A percentile compares a stretch with the other conserved stretches of the same genome.
Conservation (phyloP, 92 coral and sea anemone species). For the Palythoa caribaeorum region DNA sequence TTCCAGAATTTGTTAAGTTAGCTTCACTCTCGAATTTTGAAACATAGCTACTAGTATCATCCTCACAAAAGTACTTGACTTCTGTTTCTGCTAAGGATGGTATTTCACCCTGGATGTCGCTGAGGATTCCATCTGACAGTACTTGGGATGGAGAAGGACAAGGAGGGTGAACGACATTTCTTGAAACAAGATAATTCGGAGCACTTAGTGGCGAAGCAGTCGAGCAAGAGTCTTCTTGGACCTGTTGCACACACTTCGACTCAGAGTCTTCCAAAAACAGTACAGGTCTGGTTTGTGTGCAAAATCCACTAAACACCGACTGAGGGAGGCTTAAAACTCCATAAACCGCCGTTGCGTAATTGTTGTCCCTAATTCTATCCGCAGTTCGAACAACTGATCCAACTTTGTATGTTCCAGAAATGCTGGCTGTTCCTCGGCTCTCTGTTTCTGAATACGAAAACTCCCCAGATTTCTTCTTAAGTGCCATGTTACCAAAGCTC, state of each 20-base stretch:
- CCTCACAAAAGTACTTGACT: constrained; percentile 80
- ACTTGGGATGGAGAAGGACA: constrained; percentile 88
- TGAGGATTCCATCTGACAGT: constrained; percentile 72
- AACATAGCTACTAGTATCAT: constrained; percentile 54
- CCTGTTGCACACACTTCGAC: constrained; percentile 76
- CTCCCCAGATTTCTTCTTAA: constrained; percentile 27
- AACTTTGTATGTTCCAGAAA: constrained; percentile 73
- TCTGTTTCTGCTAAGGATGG: constrained; percentile 75
- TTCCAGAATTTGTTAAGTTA: not conserved
- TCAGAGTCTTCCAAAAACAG: constrained; percentile 77
- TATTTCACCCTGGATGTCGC: constrained; percentile 59
- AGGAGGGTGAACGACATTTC: constrained; percentile 63
- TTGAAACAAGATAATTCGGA: constrained; percentile 81
- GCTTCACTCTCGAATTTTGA: constrained; percentile 17
- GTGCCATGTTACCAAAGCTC: constrained; percentile 25
- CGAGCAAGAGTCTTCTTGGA: constrained; percentile 78
- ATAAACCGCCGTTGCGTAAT: constrained; percentile 70
- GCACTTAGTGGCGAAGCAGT: constrained; percentile 83
- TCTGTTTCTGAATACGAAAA: constrained; percentile 64
- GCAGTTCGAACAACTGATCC: constrained; percentile 88
- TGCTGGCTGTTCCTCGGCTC: constrained; percentile 44
- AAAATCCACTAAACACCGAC: constrained; percentile 76
- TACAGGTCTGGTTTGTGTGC: constrained; percentile 83
- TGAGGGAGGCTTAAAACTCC: constrained; percentile 85
- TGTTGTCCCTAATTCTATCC: constrained; percentile 65